phyloP scores from a whole-genome alignment of 2,888 invertebrate species.

The Taphrorychus bicolor region DNA sequence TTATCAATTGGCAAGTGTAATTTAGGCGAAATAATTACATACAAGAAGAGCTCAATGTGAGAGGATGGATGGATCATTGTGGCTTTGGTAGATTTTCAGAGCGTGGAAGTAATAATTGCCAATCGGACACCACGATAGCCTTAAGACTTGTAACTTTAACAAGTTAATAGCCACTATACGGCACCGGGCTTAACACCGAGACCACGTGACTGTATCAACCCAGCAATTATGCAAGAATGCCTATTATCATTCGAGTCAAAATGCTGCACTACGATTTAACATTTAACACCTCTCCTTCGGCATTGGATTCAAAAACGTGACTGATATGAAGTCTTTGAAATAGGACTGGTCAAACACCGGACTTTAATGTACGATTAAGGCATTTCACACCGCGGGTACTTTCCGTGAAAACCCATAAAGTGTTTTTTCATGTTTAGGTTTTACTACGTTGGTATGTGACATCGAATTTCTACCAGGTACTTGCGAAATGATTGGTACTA shows the following conservation, averaged over 20 bases:
- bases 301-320: too few relatives aligned
- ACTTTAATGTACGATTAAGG: neutral
- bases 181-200: neutral
- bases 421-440: neutral
- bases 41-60: neutral
- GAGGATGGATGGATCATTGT: neutral
- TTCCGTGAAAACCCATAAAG: neutral
- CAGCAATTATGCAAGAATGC: neutral
- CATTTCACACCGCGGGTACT: neutral
- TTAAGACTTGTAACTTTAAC: slow-evolving; percentile 3
- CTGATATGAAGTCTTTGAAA: neutral
- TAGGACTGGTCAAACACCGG: neutral
- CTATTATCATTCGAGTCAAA: neutral
- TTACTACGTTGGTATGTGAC: neutral
- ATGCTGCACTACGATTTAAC: neutral
- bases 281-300: neutral
- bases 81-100: neutral
- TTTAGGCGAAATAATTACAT: neutral
- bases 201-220: slow-evolving; percentile 7
- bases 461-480: neutral
- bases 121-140: neutral
- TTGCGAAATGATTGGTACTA: neutral
- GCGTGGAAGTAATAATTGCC: neutral
- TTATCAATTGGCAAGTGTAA: neutral
- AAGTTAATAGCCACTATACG: slow-evolving; percentile 12